Percentiles rank a stretch among this genome's conserved stretches.
phyloP scores from a whole-genome alignment of 2,113 vertebrate genomes.

The Hipposideros armiger region DNA sequence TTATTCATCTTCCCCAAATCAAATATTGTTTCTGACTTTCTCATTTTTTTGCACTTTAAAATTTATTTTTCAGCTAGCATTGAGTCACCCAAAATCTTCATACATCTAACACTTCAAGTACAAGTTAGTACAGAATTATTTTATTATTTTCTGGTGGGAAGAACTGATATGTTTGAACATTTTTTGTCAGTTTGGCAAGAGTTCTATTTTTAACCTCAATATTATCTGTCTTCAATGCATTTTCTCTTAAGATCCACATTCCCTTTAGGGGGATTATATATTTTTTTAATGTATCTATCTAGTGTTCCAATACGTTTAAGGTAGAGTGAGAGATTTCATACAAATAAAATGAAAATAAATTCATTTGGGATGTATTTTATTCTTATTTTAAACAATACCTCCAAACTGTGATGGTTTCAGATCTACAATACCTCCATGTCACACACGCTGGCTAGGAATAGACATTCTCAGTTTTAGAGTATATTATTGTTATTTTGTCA shows the following conservation, averaged over 20 bases:
- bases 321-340: conserved; percentile 36
- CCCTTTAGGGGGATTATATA: background rate
- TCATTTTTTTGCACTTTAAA: background rate
- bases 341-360: conserved; percentile 61
- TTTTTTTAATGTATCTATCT: conserved; percentile 11
- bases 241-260: conserved; percentile 42
- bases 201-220: conserved; percentile 49
- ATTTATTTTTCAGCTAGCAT: conserved; percentile 27
- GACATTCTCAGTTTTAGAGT: background rate
- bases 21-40: conserved; percentile 11
- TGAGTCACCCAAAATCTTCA: conserved; percentile 35
- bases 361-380: background rate
- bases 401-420: background rate
- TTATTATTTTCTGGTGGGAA: conserved; percentile 50
- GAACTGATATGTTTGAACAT: background rate
- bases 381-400: conserved; percentile 51
- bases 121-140: background rate
- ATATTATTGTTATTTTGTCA: conserved; percentile 12
- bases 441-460: background rate
- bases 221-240: background rate
- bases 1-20: conserved; percentile 25
- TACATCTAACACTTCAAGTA: background rate
- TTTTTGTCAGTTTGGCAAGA: conserved; percentile 17
- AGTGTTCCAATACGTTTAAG: conserved; percentile 36
- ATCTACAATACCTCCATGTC: background rate